Percentiles rank a stretch among this genome's conserved stretches.
phyloP scores from a whole-genome alignment of 2,113 vertebrate genomes.

The Trogon melanurus region DNA sequence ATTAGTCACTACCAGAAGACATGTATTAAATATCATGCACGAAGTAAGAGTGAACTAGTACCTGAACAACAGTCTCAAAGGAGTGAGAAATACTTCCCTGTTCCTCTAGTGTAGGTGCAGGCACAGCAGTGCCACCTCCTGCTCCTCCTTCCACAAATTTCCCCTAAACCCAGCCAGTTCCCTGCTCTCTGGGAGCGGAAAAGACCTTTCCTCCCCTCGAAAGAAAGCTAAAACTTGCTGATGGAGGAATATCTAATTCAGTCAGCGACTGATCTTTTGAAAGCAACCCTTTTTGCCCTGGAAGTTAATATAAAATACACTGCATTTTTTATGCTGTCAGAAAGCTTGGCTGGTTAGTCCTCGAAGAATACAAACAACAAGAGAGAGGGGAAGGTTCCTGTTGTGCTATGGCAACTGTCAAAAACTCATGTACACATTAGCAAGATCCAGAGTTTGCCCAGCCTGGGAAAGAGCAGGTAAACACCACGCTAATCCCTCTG shows the following conservation, averaged over 20 bases:
- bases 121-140: not conserved
- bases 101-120: not conserved
- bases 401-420: conserved; percentile 13
- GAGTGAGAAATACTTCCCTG: not conserved
- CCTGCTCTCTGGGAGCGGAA: not conserved
- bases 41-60: not conserved
- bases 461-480: conserved; percentile 46
- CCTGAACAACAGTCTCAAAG: not conserved
- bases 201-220: not conserved
- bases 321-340: not conserved
- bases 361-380: not conserved
- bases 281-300: not conserved
- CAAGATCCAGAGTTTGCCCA: conserved; percentile 7
- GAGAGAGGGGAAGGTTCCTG: not conserved
- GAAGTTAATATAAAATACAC: not conserved
- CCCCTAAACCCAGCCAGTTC: not conserved
- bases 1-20: not conserved
- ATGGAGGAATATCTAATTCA: not conserved
- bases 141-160: not conserved
- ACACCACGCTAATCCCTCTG: not conserved
- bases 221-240: not conserved
- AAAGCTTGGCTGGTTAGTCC: not conserved
- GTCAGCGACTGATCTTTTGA: not conserved
- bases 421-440: not conserved
- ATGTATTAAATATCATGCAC: not conserved